Conservation (phyloP, 2,113 vertebrate genomes). For the Labeo rohita region DNA sequence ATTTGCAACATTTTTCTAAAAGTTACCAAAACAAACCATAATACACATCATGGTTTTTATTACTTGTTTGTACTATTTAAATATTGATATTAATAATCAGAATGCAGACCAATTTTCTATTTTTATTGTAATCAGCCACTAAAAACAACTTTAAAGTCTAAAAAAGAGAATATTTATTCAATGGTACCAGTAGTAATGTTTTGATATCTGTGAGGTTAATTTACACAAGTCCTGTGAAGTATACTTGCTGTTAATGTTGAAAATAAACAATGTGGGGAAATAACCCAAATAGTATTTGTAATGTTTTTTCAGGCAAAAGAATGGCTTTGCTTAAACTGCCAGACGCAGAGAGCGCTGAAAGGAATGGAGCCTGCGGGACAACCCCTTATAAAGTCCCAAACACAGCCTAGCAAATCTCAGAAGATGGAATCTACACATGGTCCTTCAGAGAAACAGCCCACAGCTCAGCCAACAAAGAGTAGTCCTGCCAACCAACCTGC, state of each 20-base stretch:
- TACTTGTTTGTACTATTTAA: neutral
- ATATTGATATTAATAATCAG: neutral
- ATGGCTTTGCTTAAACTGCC: slow-evolving; percentile 97
- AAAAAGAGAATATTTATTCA: neutral
- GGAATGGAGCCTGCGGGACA: slow-evolving; percentile 74
- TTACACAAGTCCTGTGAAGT: neutral
- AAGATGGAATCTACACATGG: slow-evolving; percentile 67
- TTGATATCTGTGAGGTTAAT: neutral
- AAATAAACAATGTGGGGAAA: neutral
- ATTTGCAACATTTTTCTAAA: neutral
- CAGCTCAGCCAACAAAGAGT: slow-evolving; percentile 53
- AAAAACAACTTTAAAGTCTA: neutral
- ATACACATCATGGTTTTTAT: neutral
- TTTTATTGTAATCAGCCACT: neutral
- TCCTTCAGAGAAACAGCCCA: slow-evolving; percentile 60
- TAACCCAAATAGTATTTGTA: slow-evolving; percentile 21
- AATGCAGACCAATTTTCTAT: neutral
- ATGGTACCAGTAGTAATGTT: neutral
- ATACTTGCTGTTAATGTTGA: neutral
- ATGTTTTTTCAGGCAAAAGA: slow-evolving; percentile 82
- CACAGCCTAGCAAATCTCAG: slow-evolving; percentile 61
- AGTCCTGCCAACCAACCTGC: slow-evolving; percentile 55
- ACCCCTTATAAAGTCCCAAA: slow-evolving; percentile 62
- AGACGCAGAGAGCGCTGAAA: slow-evolving; percentile 88
- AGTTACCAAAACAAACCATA: neutral